Percentiles rank a stretch among this genome's conserved stretches.
phyloP scores from a whole-genome alignment of 1,140 invertebrate species.

The Leptopilina clavipes region DNA sequence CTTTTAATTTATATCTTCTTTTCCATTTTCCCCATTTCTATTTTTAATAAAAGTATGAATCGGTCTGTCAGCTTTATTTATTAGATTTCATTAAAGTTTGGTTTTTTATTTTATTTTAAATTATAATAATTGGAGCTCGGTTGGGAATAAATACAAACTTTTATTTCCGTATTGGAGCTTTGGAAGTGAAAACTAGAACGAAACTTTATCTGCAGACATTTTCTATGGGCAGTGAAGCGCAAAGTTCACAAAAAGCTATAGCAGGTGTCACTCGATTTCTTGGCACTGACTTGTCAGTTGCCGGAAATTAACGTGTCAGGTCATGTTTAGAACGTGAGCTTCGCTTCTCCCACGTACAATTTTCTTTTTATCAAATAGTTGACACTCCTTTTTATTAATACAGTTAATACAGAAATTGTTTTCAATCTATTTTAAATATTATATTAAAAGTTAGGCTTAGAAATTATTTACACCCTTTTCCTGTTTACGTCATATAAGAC shows the following conservation, averaged over 20 bases:
- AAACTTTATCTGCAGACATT: background rate
- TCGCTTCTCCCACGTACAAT: background rate
- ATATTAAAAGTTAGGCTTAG: too few species aligned
- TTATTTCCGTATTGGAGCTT: background rate
- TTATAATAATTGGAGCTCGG: too few species aligned
- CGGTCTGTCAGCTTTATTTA: slow-evolving; percentile 13
- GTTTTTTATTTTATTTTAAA: too few species aligned
- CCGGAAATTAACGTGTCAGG: slow-evolving; percentile 16
- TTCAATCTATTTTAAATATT: too few species aligned
- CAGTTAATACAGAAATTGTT: too few species aligned
- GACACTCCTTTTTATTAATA: background rate
- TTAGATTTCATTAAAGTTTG: too few species aligned
- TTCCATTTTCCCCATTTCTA: too few species aligned
- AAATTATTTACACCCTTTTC: background rate
- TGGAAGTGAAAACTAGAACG: background rate
- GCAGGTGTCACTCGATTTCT: slow-evolving; percentile 26
- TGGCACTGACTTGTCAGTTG: slow-evolving; percentile 27
- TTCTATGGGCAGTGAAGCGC: slow-evolving; percentile 1
- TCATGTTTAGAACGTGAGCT: slow-evolving; percentile 16
- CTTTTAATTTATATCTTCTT: too few species aligned
- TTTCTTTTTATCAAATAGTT: slow-evolving; percentile 7
- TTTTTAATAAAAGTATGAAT: background rate
- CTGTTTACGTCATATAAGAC: slow-evolving; percentile 12
- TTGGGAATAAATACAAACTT: too few species aligned
- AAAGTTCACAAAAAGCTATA: slow-evolving; percentile 14